Evolutionary conservation across 92 coral and sea anemone genomes (phyloP), one percentile per base, ranked within the genome.

Genomic region (Palythoa grandiflora): DNA sequence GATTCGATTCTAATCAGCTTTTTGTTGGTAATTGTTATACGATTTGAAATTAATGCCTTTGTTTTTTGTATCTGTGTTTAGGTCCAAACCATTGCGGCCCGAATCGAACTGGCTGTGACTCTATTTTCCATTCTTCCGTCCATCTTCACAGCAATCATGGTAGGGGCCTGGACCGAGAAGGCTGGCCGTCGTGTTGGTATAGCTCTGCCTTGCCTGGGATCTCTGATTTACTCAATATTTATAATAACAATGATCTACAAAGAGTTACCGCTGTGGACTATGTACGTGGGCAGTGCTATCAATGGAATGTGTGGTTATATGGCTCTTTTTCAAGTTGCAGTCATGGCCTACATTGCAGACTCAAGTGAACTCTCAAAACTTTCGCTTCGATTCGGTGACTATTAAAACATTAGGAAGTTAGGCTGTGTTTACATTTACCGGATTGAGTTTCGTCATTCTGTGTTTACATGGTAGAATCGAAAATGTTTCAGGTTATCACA

Each of bases 291-390:
- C 37, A 88, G 92, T 9, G 88, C 92, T 8, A 76, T 94, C 11
- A 88, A 88, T 38, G 94, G 94, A 12, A 20, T 94, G 10, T 66
- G 80, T 71, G 97, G 97, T 1, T 85, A 75, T 17, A 51, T 90
- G 21, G 85, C 92, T 19, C 88, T 94, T 8, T 13, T 94, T n/a
- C 74, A 90, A 70, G 88, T 94, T 65, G 71, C 92, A 1, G 91
- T 94, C 19, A 90, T 87, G 79, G 92, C 97, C 5, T 94, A 94
- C 83, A 68, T 94, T 48, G 91, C 93, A 2, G 97, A 94, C 66
- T 92, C 93, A 0, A 85, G 90, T 28, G 71, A 85, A 6, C 73
- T 89, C 63, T 54, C 63, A 4, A 87, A 78, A 51, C 79, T 92
- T 1, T 88, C 92, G 19, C 65, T 92, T n/a, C 79, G 97, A 54